A percentile compares a stretch with the other conserved stretches of the same genome.
Evolutionary conservation across 2,113 vertebrate genomes (phyloP).

Genomic region (Psephotus haematonotus): DNA sequence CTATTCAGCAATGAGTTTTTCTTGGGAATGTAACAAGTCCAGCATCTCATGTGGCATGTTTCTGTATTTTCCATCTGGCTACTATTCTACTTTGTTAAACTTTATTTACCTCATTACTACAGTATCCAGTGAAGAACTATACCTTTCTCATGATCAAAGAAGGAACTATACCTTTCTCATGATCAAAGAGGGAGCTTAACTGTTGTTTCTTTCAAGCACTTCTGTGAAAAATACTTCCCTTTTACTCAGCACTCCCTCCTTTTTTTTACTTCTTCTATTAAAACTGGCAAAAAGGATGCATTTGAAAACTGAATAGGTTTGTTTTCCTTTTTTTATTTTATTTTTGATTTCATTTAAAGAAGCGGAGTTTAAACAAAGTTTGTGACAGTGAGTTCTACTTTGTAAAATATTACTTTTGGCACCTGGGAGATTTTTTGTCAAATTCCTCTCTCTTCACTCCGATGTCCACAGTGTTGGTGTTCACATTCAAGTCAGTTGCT

Average conservation of each 20-base stretch:
- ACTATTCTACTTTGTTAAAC: neutral
- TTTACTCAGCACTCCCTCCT: neutral
- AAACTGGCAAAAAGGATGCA: neutral
- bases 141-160: neutral
- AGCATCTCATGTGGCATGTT: neutral
- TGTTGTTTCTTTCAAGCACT: neutral
- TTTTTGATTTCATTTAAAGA: neutral
- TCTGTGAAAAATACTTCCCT: neutral
- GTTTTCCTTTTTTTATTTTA: neutral
- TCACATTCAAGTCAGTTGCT: neutral
- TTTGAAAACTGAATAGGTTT: neutral
- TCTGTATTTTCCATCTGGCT: neutral
- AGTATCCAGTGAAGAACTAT: neutral
- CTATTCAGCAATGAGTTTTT: neutral
- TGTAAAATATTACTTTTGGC: neutral
- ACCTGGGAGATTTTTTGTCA: neutral
- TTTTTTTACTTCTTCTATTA: neutral
- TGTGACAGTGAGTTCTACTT: neutral
- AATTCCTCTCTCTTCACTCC: neutral
- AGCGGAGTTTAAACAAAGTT: neutral
- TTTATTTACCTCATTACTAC: neutral
- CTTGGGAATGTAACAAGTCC: neutral
- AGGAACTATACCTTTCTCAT: neutral
- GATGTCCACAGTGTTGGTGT: neutral
- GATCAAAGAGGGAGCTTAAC: neutral